Evolutionary conservation across 1,140 invertebrate species (phyloP), one percentile per base, ranked within the genome.

Genomic region (Procambarus virginalis): DNA sequence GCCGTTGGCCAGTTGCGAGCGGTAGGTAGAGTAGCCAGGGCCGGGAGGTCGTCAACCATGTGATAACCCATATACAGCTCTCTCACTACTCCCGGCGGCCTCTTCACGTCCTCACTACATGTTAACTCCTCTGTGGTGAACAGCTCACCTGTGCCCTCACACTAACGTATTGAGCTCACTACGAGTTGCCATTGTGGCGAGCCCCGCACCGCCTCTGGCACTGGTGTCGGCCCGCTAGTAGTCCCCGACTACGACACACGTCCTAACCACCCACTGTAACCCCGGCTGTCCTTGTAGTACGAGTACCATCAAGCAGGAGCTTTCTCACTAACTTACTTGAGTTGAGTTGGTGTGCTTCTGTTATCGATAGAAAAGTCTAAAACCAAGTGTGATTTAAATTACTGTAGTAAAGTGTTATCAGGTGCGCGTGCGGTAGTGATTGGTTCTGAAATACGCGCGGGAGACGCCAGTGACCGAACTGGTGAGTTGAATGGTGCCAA

Each of bases 1-100:
- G 22, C 34, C n/a, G 55, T n/a, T 45, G 49, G 84, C 49, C 84
- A 76, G 73, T 85, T 77, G 84, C 77, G 70, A 85, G 84, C 77
- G 70, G 84, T 60, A 77, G 84, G 77, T 85, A 58, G 84, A 85
- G 84, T 85, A 85, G 73, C n/a, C 75, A 85, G 84, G 75, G 49
- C 49, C 49, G 84, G 70, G 51, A 45, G 22, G 68, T 73, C n/a
- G 64, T 68, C 64, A 68, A n/a, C 64, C 64, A 68, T 17, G 64
- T 68, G 64, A 68, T 68, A n/a, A 68, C 5, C 17, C 64, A 68
- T n/a, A 10, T 68, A 17, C 20, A 17, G 4, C 64, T 9, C 51
- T 55, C 51, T 9, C 8, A 55, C 51, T 55, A 55, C 51, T 12
- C 8, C 51, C 20, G 64, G 14, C 12, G 4, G 64, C 20, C n/a